Base-by-base conservation (phyloP, 2,888 invertebrate genomes). In the Palloptera scutellata region DNA sequence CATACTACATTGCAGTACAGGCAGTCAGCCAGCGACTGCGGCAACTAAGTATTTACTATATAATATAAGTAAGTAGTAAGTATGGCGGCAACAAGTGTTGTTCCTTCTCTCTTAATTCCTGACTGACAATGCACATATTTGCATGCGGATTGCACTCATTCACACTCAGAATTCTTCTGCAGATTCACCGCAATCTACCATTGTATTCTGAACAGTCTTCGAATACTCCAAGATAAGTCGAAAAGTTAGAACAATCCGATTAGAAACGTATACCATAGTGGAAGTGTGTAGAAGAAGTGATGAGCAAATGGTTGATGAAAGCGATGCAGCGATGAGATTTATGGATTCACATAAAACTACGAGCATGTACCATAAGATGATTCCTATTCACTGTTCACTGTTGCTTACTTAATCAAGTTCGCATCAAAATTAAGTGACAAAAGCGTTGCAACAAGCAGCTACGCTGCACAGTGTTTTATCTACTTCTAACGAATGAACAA, bases 391-490 rank as follows among this genome's bases (percentile, higher is more conserved):
- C 30, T 30, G 6, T 30, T 13, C 15, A 15, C 45, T 59, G 53
- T 52, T 55, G 63, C 64, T 63, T 68, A 64, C 64, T 63, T 68
- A 64, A 68, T 68, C 68, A 68, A 68, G 67, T 53, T 43, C 63
- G 45, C 60, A 67, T 67, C 67, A 59, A 57, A 63, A 52, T 51
- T 60, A 41, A 48, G 66, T 66, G 66, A 66, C 58, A 66, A 64
- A 57, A 55, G 48, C 17, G 15, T 51, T 57, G 48, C 64, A 57
- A 55, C 64, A 30, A 6, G n/a, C n/a, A n/a, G n/a, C n/a, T n/a
- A n/a, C n/a, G n/a, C n/a, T 30, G 30, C 6, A 30, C 30, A 30
- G 30, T 30, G 30, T 30, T 30, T 30, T 30, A 30, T 2, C 30
- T 30, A 4, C 30, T 6, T 30, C 30, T 30, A 30, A 6, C 30